Evolutionary conservation across 1,140 invertebrate genomes (phyloP).

Genomic region (Coenobita brevimanus): DNA sequence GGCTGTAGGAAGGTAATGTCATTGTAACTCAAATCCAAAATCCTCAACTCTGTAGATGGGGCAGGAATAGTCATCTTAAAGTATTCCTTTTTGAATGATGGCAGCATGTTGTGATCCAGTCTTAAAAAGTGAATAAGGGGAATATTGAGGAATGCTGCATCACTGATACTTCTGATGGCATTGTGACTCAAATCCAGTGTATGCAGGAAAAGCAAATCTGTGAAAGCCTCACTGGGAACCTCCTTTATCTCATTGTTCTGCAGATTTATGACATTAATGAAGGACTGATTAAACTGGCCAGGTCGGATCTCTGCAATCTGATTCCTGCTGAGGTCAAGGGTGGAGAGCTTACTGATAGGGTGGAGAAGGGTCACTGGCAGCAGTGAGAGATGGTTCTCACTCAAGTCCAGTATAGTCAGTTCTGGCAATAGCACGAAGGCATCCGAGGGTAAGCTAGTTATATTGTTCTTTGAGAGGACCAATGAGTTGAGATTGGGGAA

Average conservation of each 20-base stretch:
- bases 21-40: slow-evolving; percentile 84
- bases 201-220: slow-evolving; percentile 72
- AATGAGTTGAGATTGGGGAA: slow-evolving; percentile 76
- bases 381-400: slow-evolving; percentile 81
- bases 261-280: slow-evolving; percentile 70
- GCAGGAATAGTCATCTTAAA: slow-evolving; percentile 74
- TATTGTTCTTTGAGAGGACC: slow-evolving; percentile 85
- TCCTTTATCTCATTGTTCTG: slow-evolving; percentile 71
- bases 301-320: slow-evolving; percentile 84
- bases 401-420: slow-evolving; percentile 82
- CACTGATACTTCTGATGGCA: slow-evolving; percentile 71
- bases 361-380: slow-evolving; percentile 82
- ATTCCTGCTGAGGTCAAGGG: slow-evolving; percentile 81
- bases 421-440: slow-evolving; percentile 82
- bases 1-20: slow-evolving; percentile 85
- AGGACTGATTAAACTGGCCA: slow-evolving; percentile 71
- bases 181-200: slow-evolving; percentile 72
- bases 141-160: slow-evolving; percentile 72
- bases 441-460: slow-evolving; percentile 72
- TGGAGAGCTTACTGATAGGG: slow-evolving; percentile 79
- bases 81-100: slow-evolving; percentile 85
- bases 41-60: slow-evolving; percentile 79
- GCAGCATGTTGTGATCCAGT: slow-evolving; percentile 73
- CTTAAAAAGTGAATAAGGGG: slow-evolving; percentile 71
- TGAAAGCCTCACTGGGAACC: slow-evolving; percentile 71